Conservation (phyloP, 1,140 invertebrate species). For the Augochlora pura region DNA sequence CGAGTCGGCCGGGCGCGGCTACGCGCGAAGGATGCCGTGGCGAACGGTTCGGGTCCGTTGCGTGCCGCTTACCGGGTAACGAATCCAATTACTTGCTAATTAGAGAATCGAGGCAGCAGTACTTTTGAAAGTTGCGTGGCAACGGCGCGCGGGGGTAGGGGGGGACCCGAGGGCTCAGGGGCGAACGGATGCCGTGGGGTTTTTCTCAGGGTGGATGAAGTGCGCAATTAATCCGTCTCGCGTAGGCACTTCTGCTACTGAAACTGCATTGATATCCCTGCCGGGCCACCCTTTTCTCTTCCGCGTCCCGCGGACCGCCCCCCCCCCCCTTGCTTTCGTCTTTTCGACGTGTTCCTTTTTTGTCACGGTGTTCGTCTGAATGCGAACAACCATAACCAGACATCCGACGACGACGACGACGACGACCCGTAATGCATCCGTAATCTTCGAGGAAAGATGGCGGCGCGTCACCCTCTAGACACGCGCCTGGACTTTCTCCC, state of each 20-base stretch:
- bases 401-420: slow-evolving; percentile 10
- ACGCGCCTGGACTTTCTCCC: not conserved
- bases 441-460: slow-evolving; percentile 9
- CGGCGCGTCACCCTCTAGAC: not conserved
- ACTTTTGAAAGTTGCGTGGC: slow-evolving; percentile 42
- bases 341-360: slow-evolving; percentile 11
- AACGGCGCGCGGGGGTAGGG: no score
- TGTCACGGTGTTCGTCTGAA: slow-evolving; percentile 3
- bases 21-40: not conserved
- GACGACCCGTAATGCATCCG: slow-evolving; percentile 1
- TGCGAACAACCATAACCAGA: slow-evolving; percentile 4
- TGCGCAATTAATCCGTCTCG: slow-evolving; percentile 73
- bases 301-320: not conserved
- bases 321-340: not conserved
- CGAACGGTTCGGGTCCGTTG: slow-evolving; percentile 8
- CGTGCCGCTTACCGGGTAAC: slow-evolving; percentile 49
- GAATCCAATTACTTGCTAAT: slow-evolving; percentile 68
- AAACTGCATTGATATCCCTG: slow-evolving; percentile 62
- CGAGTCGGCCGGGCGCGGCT: not conserved
- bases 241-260: slow-evolving; percentile 63
- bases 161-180: slow-evolving; percentile 33
- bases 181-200: slow-evolving; percentile 31
- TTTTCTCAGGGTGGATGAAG: slow-evolving; percentile 65
- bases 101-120: slow-evolving; percentile 58
- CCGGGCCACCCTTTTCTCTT: not conserved